These are phyloP conservation scores for Eulemur albifrons DNA, from an alignment of 2,797 vertebrate species.

Conservation along the genomic window DNA sequence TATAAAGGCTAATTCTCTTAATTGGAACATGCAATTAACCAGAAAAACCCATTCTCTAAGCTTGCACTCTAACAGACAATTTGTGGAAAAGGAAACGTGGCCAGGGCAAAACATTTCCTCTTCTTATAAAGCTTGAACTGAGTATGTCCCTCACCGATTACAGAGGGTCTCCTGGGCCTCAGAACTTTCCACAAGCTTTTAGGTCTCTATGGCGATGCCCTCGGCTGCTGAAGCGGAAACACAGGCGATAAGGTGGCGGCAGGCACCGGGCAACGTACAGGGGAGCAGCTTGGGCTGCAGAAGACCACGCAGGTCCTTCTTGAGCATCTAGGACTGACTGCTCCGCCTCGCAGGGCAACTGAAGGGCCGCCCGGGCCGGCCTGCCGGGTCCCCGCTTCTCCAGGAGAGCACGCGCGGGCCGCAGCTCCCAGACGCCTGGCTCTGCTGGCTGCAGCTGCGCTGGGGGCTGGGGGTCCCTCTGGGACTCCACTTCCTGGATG, in stretches of 20 bases:
- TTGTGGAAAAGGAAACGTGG: neutral
- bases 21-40: neutral
- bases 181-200: conserved; percentile 82
- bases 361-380: neutral
- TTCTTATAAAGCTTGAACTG: neutral
- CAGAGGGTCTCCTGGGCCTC: conserved; percentile 79
- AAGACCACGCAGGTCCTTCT: neutral
- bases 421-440: neutral
- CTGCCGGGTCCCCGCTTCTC: neutral
- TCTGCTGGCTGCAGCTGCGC: neutral
- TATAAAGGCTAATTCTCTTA: neutral
- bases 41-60: neutral
- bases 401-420: neutral
- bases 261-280: conserved; percentile 61
- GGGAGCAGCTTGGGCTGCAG: neutral
- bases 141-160: conserved; percentile 32
- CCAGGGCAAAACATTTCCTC: conserved; percentile 43
- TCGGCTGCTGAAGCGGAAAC: conserved; percentile 45
- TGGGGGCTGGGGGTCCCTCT: neutral
- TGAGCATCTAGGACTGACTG: neutral
- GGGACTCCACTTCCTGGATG: neutral
- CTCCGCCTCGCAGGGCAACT: neutral
- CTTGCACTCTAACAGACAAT: neutral
- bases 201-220: conserved; percentile 89
- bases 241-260: conserved; percentile 66